Percentiles rank a stretch among this genome's conserved stretches.
Conservation (phyloP, 2,888 invertebrate genomes). For the Lathronympha strigana region DNA sequence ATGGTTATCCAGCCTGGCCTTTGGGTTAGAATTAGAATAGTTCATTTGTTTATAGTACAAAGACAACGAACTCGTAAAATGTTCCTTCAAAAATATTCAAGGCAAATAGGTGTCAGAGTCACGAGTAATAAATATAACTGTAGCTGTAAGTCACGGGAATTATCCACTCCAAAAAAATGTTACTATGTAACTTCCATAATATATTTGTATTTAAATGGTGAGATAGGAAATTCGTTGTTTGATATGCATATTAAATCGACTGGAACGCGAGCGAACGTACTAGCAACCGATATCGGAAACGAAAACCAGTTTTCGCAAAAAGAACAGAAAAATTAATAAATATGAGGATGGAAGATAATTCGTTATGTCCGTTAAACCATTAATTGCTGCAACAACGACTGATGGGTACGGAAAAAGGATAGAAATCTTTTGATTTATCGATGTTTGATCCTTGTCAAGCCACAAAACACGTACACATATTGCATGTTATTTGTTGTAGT, state of each 20-base stretch:
- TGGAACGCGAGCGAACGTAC: slow-evolving; percentile 41
- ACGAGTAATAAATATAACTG: neutral
- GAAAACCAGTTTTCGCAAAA: slow-evolving; percentile 42
- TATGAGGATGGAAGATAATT: slow-evolving; percentile 30
- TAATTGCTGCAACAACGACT: slow-evolving; percentile 17
- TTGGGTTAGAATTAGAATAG: slow-evolving; percentile 55
- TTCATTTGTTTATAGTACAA: slow-evolving; percentile 68
- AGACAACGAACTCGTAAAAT: slow-evolving; percentile 82
- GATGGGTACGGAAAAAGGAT: slow-evolving; percentile 25
- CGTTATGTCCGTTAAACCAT: slow-evolving; percentile 22
- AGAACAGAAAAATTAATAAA: slow-evolving; percentile 41
- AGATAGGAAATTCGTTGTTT: slow-evolving; percentile 17
- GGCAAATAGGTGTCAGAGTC: slow-evolving; percentile 50
- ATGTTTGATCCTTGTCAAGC: slow-evolving; percentile 26
- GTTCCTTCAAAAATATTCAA: slow-evolving; percentile 57
- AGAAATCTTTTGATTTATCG: slow-evolving; percentile 28
- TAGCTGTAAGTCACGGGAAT: neutral
- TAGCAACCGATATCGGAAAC: slow-evolving; percentile 48
- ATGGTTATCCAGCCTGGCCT: slow-evolving; percentile 59
- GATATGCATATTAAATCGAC: slow-evolving; percentile 41
- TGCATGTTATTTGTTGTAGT: neutral
- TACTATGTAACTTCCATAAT: neutral
- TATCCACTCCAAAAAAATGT: neutral
- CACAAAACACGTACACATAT: slow-evolving; percentile 2
- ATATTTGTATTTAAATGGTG: slow-evolving; percentile 3